Evolutionary conservation across 1,140 invertebrate genomes (phyloP), one percentile per base, ranked within the genome.

Genomic region (Heliothis virescens): DNA sequence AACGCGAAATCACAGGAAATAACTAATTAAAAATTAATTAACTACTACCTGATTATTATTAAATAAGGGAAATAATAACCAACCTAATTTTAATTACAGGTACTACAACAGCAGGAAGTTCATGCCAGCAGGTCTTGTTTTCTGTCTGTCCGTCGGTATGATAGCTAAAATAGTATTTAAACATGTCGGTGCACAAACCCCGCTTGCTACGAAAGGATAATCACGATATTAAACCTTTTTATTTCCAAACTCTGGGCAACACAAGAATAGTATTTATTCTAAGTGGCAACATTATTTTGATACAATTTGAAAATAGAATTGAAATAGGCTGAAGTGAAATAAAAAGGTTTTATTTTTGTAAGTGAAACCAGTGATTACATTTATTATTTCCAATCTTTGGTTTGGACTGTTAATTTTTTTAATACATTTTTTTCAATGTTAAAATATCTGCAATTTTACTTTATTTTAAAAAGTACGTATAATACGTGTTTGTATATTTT

Each of bases 121-220:
- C 75, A 99, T 99, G 98, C 99, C 99, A 29, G 98, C 99, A 71
- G 99, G 99, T 85, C 87, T 98, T 12, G 96, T 99, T 47, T 96
- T 97, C 81, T 86, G 91, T 3, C 83, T 96, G 29, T 96, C 96
- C 0, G 89, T 95, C 0, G 95, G 93, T 63, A 96, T 96, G 95
- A 87, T 96, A 4, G 91, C 89, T 3, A 93, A 94, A 79, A 91
- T 96, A 63, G 81, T 95, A 3, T 74, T 95, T 0, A 95, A 95
- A 75, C 95, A 96, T 79, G 91, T 95, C 15, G 91, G 85, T 2
- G 79, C 87, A 3, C 86, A 67, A 11, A 21, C 63, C 29, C 73
- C 88, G 1, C 16, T 92, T 11, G 80, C 91, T 10, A 86, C 92
- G 1, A 94, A 93, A 80, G 81, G 84, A 34, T 89, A 88, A 84